Percentiles rank a stretch among this genome's conserved stretches.
phyloP scores from a whole-genome alignment of 1,140 invertebrate species.

The Zophobas morio region DNA sequence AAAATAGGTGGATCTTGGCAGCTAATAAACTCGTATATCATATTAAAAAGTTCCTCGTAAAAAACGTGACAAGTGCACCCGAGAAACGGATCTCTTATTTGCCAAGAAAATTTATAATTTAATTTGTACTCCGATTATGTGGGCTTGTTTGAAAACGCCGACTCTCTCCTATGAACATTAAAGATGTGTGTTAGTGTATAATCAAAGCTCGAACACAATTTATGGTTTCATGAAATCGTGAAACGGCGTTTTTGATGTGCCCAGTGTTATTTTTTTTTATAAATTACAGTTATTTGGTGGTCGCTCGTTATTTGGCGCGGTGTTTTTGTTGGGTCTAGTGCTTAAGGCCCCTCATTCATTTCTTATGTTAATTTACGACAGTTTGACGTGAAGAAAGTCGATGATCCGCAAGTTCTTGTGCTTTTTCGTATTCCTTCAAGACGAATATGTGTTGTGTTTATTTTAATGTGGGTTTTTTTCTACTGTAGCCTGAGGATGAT shows the following conservation, averaged over 20 bases:
- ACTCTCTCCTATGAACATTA: constrained; percentile 19
- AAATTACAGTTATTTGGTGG: constrained; percentile 43
- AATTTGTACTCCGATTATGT: constrained; percentile 21
- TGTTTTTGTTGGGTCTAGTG: constrained; percentile 23
- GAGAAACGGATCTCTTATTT: constrained; percentile 5
- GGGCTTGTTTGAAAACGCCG: constrained; percentile 19
- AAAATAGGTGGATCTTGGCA: too few species aligned
- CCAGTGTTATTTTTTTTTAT: constrained; percentile 36
- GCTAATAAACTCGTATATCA: neutral
- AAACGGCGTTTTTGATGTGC: constrained; percentile 41
- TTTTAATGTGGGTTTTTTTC: constrained; percentile 39
- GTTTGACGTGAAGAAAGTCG: constrained; percentile 36
- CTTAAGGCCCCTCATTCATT: constrained; percentile 40
- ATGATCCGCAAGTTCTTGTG: constrained; percentile 12
- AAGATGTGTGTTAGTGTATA: constrained; percentile 39
- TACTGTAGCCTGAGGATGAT: constrained; percentile 34
- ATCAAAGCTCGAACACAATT: constrained; percentile 40
- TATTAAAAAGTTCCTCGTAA: neutral
- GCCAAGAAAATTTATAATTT: constrained; percentile 6
- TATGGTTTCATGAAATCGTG: constrained; percentile 42
- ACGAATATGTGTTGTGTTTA: constrained; percentile 41
- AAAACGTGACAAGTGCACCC: constrained; percentile 15
- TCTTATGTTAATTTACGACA: constrained; percentile 39
- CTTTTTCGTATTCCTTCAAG: constrained; percentile 28
- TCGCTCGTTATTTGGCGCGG: constrained; percentile 25